Evolutionary conservation across 92 coral and sea anemone genomes (phyloP).

Genomic region (Blastomussa wellsi): DNA sequence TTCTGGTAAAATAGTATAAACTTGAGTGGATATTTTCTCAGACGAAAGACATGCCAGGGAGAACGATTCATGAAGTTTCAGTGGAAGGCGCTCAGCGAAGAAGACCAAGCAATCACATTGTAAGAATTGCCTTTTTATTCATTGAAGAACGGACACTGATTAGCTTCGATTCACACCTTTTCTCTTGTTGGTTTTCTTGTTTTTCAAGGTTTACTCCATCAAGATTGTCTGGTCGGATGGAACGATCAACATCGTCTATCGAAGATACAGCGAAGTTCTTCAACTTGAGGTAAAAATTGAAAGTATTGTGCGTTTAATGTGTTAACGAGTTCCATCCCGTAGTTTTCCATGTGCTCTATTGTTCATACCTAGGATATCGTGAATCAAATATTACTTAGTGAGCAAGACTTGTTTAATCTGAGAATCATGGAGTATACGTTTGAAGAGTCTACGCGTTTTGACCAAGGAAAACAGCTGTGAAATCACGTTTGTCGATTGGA

Average conservation of each 20-base stretch:
- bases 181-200: background rate
- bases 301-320: background rate
- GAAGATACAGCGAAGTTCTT: constrained; percentile 45
- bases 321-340: background rate
- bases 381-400: no score
- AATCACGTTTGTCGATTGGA: background rate
- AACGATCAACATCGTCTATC: constrained; percentile 44
- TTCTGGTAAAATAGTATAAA: background rate
- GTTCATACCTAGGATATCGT: background rate
- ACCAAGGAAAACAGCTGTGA: background rate
- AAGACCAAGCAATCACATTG: constrained; percentile 59
- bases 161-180: background rate
- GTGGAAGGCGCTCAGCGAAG: constrained; percentile 64
- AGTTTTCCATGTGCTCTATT: background rate
- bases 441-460: no score
- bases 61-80: constrained; percentile 55
- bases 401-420: no score
- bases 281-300: constrained; percentile 37
- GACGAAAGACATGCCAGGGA: background rate
- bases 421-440: no score
- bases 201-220: constrained; percentile 39
- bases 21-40: background rate
- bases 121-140: constrained; percentile 17
- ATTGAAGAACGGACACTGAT: background rate
- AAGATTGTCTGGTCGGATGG: constrained; percentile 59